Evolutionary conservation across 1,140 invertebrate species (phyloP).

Genomic region (Diachasmimorpha longicaudata): DNA sequence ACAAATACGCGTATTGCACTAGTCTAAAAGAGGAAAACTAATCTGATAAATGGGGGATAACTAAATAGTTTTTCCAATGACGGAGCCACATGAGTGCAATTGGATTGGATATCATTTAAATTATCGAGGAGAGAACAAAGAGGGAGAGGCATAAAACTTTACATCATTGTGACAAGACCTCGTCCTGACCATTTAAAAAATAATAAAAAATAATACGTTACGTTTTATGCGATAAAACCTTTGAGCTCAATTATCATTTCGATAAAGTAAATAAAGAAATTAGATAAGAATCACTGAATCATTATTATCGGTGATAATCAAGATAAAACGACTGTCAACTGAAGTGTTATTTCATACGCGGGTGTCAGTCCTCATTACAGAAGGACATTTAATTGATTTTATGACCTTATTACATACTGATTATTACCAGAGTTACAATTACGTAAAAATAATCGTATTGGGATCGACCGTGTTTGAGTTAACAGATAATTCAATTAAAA

Average conservation of each 20-base stretch:
- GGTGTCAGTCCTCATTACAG: neutral
- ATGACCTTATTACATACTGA: neutral
- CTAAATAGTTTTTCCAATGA: conserved; percentile 7
- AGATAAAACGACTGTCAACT: neutral
- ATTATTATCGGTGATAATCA: neutral
- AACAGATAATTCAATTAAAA: neutral
- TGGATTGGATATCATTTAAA: neutral
- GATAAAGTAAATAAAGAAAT: neutral
- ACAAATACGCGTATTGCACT: conserved; percentile 31
- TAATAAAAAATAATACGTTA: neutral
- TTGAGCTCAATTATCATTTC: neutral
- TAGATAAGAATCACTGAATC: neutral
- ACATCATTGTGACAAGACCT: neutral
- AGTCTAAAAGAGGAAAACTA: conserved; percentile 4
- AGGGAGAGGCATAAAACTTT: conserved; percentile 8
- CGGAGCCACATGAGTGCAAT: conserved; percentile 6
- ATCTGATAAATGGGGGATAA: conserved; percentile 16
- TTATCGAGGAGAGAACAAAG: neutral
- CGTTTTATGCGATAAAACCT: neutral
- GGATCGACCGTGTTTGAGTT: conserved; percentile 7
- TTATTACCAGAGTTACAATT: conserved; percentile 17
- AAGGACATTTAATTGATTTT: conserved; percentile 11
- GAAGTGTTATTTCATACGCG: neutral
- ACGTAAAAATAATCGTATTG: conserved; percentile 15
- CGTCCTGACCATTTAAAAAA: neutral